These are phyloP conservation scores for Acomys russatus DNA, from an alignment of 2,797 vertebrate genomes.

Conservation along the genomic window DNA sequence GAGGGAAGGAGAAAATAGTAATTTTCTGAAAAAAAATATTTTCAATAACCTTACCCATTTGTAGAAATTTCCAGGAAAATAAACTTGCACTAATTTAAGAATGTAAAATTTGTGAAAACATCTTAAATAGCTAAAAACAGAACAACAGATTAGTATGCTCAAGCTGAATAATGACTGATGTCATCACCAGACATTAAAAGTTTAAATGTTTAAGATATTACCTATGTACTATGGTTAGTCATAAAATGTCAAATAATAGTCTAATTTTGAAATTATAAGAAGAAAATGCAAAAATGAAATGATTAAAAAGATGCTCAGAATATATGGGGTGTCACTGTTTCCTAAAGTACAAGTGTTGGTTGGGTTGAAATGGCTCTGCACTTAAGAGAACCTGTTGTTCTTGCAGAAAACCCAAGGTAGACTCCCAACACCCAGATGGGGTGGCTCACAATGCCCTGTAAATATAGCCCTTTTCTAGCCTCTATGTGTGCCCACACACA, in stretches of 20 bases:
- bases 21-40: conserved; percentile 7
- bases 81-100: conserved; percentile 4
- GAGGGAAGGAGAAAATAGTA: not conserved
- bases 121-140: conserved; percentile 1
- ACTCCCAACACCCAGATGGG: not conserved
- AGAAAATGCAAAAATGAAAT: not conserved
- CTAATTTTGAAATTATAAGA: not conserved
- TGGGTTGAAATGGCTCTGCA: not conserved
- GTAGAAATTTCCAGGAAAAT: conserved; percentile 27
- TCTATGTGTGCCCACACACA: not conserved
- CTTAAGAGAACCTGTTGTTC: not conserved
- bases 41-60: not conserved
- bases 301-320: not conserved
- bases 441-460: too few species aligned
- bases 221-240: not conserved
- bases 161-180: not conserved
- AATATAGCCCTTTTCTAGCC: not conserved
- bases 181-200: not conserved
- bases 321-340: not conserved
- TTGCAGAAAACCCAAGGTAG: not conserved
- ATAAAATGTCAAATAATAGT: not conserved
- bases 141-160: not conserved
- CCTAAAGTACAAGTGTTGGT: not conserved
- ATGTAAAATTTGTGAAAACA: conserved; percentile 22
- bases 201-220: not conserved